Evolutionary conservation across 2,797 vertebrate species (phyloP).

Genomic region (Chrosomus eos): DNA sequence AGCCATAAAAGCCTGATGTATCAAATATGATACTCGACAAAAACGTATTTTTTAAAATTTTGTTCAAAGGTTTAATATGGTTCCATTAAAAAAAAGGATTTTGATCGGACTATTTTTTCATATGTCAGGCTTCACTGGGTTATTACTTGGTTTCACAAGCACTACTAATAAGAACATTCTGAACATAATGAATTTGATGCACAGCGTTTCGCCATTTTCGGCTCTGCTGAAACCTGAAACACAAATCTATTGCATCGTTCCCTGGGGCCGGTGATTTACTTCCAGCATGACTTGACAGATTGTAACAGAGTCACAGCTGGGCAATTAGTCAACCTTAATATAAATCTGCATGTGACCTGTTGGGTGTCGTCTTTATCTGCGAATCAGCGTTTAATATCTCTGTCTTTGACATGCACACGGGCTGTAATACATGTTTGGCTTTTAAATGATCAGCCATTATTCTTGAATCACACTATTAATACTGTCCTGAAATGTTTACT

Average conservation of each 20-base stretch:
- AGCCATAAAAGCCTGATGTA: neutral
- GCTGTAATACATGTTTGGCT: conserved; percentile 22
- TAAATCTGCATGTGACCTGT: conserved; percentile 62
- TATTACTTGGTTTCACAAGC: neutral
- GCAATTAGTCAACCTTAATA: conserved; percentile 66
- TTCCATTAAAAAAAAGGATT: neutral
- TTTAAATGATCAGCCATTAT: conserved; percentile 61
- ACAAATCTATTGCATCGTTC: neutral
- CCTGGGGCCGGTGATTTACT: conserved; percentile 58
- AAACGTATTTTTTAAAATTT: neutral
- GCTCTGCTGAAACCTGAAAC: neutral
- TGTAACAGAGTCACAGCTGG: conserved; percentile 69
- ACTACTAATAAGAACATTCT: neutral
- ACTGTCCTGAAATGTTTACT: conserved; percentile 64
- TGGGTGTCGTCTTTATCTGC: conserved; percentile 56
- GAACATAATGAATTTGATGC: conserved; percentile 1
- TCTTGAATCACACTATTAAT: conserved; percentile 64
- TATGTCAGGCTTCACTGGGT: too few relatives aligned
- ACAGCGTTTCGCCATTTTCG: neutral
- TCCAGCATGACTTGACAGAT: conserved; percentile 60
- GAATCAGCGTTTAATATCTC: conserved; percentile 62
- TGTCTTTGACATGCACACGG: conserved; percentile 40
- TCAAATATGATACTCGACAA: neutral
- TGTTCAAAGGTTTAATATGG: neutral
- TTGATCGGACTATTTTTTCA: neutral